These are phyloP conservation scores for Charanyca ferruginea DNA, from an alignment of 2,888 invertebrate genomes.

Conservation along the genomic window DNA sequence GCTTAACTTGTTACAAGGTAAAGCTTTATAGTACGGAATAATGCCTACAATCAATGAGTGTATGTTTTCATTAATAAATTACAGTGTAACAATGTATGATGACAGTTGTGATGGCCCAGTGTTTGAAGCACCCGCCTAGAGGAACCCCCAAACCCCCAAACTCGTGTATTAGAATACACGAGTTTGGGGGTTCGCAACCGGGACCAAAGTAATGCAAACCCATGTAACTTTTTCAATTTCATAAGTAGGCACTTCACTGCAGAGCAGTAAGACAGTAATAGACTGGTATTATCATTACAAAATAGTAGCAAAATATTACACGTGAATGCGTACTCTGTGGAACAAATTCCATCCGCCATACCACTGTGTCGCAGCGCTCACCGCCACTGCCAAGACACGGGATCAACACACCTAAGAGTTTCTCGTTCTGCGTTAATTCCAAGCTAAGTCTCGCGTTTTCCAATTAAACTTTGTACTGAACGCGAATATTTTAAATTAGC, in stretches of 20 bases:
- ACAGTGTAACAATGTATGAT: neutral
- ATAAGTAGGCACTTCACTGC: too few relatives aligned
- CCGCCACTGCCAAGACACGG: slow-evolving; percentile 13
- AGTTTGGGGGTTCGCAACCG: too few relatives aligned
- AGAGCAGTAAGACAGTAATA: too few relatives aligned
- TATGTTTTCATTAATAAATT: slow-evolving; percentile 10
- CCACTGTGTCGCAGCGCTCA: neutral
- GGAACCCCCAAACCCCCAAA: too few relatives aligned
- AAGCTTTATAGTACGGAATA: slow-evolving; percentile 27
- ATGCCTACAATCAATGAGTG: slow-evolving; percentile 33
- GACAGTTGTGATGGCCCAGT: too few relatives aligned
- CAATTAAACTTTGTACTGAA: slow-evolving; percentile 81
- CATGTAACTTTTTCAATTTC: too few relatives aligned
- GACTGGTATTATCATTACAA: too few relatives aligned
- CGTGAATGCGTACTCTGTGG: slow-evolving; percentile 28
- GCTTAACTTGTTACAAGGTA: slow-evolving; percentile 18
- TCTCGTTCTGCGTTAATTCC: slow-evolving; percentile 69
- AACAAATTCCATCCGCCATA: slow-evolving; percentile 29
- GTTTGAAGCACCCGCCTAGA: too few relatives aligned
- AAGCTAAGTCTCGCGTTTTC: slow-evolving; percentile 71
- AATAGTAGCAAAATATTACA: neutral
- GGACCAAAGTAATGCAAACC: too few relatives aligned
- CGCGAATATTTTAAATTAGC: slow-evolving; percentile 79
- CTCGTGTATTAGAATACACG: too few relatives aligned
- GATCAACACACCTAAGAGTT: slow-evolving; percentile 61